These are phyloP conservation scores for Venustaconcha ellipsiformis DNA, from an alignment of 1,140 invertebrate species.

Conservation along the genomic window DNA sequence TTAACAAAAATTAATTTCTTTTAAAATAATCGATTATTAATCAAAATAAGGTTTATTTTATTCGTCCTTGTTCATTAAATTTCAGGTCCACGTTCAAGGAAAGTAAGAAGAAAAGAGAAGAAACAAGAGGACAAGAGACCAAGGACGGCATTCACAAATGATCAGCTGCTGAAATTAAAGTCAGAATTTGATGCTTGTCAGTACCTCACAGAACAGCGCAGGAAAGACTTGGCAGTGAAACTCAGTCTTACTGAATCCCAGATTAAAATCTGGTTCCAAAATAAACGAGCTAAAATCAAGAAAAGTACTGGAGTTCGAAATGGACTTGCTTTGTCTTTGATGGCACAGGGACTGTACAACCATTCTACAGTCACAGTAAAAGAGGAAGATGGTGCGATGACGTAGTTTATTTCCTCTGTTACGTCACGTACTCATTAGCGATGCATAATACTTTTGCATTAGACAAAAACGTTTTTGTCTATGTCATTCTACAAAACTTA, in stretches of 20 bases:
- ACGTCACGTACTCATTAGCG: too few species aligned
- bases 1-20: too few species aligned
- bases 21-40: too few species aligned
- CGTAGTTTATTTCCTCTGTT: too few species aligned
- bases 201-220: conserved; percentile 93
- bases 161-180: conserved; percentile 92
- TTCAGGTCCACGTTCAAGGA: conserved; percentile 88
- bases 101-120: conserved; percentile 80
- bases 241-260: conserved; percentile 96
- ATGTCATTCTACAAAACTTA: too few species aligned
- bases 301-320: conserved; percentile 91
- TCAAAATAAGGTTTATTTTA: too few species aligned
- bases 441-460: too few species aligned
- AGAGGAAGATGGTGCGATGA: not conserved
- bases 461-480: too few species aligned
- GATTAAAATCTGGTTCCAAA: conserved; percentile 99
- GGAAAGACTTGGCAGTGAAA: conserved; percentile 91
- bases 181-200: conserved; percentile 93
- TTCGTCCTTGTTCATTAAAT: not conserved
- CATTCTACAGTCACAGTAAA: conserved; percentile 72
- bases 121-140: conserved; percentile 82
- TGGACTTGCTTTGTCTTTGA: conserved; percentile 90
- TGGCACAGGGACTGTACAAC: conserved; percentile 93
- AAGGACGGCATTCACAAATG: conserved; percentile 95
- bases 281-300: conserved; percentile 98